Conservation (phyloP, 2,888 invertebrate genomes). For the Habrosyne pyritoides region DNA sequence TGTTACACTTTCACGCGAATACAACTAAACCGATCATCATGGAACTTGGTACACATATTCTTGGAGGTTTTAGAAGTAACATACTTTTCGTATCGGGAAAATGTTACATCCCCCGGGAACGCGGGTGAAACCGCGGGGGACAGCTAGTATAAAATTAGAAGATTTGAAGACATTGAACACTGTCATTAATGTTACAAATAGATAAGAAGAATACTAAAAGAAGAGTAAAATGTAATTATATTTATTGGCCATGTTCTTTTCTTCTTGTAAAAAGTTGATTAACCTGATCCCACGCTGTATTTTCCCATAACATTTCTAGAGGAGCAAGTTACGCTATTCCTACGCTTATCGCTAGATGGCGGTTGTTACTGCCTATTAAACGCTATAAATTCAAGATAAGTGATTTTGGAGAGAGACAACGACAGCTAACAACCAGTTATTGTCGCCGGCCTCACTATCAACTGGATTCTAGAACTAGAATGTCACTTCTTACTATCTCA, state of each 20-base stretch:
- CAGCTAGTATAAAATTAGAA: too few relatives aligned
- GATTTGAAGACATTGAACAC: too few relatives aligned
- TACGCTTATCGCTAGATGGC: background rate
- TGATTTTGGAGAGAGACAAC: background rate
- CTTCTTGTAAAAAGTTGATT: background rate
- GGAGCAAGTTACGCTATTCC: background rate
- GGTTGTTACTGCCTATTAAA: background rate
- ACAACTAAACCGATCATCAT: too few relatives aligned
- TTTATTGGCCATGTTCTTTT: background rate
- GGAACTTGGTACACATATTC: too few relatives aligned
- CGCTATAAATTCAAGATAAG: background rate
- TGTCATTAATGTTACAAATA: too few relatives aligned
- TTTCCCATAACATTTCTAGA: background rate
- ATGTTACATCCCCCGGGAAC: too few relatives aligned
- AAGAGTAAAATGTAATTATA: too few relatives aligned
- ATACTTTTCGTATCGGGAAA: too few relatives aligned
- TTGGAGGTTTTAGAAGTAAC: too few relatives aligned
- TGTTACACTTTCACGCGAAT: too few relatives aligned
- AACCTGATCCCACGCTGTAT: background rate
- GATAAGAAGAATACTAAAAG: too few relatives aligned
- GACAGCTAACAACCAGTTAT: background rate
- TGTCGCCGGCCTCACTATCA: background rate
- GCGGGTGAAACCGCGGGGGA: too few relatives aligned
- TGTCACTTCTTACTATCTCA: background rate
- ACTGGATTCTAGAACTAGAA: constrained; percentile 2